Conservation (phyloP, 2,797 vertebrate species). For the Melanotaenia parkinsoni region DNA sequence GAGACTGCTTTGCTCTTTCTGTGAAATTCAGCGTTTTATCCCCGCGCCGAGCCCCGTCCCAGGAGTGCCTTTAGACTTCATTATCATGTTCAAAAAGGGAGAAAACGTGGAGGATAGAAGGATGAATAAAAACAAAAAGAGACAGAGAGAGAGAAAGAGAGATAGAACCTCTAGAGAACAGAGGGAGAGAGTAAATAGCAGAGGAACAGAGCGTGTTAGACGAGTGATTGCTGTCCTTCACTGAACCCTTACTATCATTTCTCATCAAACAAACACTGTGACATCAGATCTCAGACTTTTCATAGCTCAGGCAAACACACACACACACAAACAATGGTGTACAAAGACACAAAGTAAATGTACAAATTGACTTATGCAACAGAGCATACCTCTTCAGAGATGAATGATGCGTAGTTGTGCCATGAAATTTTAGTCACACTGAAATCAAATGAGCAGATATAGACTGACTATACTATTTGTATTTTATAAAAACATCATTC, state of each 20-base stretch:
- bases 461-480: not conserved
- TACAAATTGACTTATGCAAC: not conserved
- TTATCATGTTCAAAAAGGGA: constrained; percentile 48
- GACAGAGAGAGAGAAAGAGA: constrained; percentile 26
- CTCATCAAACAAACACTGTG: constrained; percentile 69
- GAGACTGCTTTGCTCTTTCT: constrained; percentile 31
- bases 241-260: constrained; percentile 45
- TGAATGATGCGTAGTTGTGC: constrained; percentile 4
- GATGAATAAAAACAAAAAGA: constrained; percentile 39
- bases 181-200: constrained; percentile 60
- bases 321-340: constrained; percentile 10
- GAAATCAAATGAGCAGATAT: constrained; percentile 10
- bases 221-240: constrained; percentile 67
- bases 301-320: constrained; percentile 14
- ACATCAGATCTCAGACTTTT: constrained; percentile 53
- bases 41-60: constrained; percentile 36
- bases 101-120: constrained; percentile 49
- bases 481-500: not conserved
- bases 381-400: not conserved
- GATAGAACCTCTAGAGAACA: constrained; percentile 49
- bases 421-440: constrained; percentile 4
- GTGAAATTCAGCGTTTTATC: constrained; percentile 35
- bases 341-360: not conserved
- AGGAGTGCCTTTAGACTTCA: constrained; percentile 42
- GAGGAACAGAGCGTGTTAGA: constrained; percentile 41